Base-by-base conservation (phyloP, 2,888 invertebrate species). In the Plagiodera versicolora region DNA sequence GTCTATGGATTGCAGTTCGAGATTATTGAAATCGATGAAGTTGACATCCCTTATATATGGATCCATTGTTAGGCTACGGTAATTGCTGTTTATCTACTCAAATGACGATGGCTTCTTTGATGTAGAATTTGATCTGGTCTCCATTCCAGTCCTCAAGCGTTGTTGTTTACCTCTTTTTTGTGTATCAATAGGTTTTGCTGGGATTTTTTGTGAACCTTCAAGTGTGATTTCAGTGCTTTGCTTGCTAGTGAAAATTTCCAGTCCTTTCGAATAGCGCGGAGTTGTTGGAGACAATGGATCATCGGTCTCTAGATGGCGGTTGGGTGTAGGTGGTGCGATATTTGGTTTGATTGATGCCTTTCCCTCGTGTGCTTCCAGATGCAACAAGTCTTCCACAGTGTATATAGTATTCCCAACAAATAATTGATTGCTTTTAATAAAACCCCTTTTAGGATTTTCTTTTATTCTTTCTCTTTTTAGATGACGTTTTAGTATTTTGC, bases 71-170 rank as follows among this genome's bases (percentile, higher is more conserved):
- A 8, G 2, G 16, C n/a, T 14, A 5, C 2, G 9, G 10, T 39
- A 39, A 46, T n/a, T 46, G 17, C 17, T 46, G 17, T 17, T 46
- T 10, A 46, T 18, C 46, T 46, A 46, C 24, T 24, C 6, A 5
- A 6, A 24, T 24, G 24, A 24, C 3, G 24, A 24, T 6, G 24
- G 24, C 24, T 24, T 24, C 24, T 24, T 46, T 17, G 39, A 39
- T 39, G 16, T 39, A 39, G n/a, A 39, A 39, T 39, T 39, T 8
- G 39, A 46, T 14, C 16, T 46, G 46, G 46, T 46, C 16, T 46
- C 46, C 3, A 46, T 46, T 46, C 46, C 46, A 46, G 46, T 14
- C 18, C 46, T 14, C 46, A 46, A 46, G 46, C 46, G 46, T 46
- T 46, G 46, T 16, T 46, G n/a, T 46, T 46, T 46, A 46, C 46